Evolutionary conservation across 2,888 invertebrate genomes (phyloP), one percentile per base, ranked within the genome.

Genomic region (Synergus gifuensis): DNA sequence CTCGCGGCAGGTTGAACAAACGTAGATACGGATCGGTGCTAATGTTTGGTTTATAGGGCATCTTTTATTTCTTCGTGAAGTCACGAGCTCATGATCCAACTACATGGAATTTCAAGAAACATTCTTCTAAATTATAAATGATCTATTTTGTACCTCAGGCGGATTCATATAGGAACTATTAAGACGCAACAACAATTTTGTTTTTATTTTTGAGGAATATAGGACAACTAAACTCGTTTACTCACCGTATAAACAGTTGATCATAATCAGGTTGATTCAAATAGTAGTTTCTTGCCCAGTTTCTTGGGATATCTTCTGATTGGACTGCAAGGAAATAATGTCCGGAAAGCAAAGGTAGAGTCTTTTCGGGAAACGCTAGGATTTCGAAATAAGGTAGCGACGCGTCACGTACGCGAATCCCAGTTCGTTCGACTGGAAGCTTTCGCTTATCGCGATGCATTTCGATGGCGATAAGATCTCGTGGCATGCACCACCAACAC

Each of bases 11-110:
- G 81, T 86, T 83, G 85, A 84, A 83, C 79, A 82, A 83, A 81
- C 78, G 8, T 73, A 86, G 87, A 88, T 87, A 88, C 82, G 81
- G 83, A 88, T 88, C 87, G 86, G 85, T 79, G 86, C 83, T 88
- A 88, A 87, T 87, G 87, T 82, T 83, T 85, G 84, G 82, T 86
- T 85, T 86, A 85, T 85, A 85, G 86, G 77, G 80, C 86, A 79
- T 83, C 82, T 44, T 76, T 81, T 60, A 64, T 81, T 79, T 78
- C 66, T 79, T 79, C 77, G 81, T 76, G 76, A 62, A 82, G 86
- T 86, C 88, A 87, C 86, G 87, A 77, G 77, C 78, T 40, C 80
- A 77, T 22, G 78, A 69, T 81, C 4, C 36, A 77, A 69, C 81
- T 78, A 82, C 82, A 54, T 80, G 76, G 85, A 87, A 86, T 88